Base-by-base conservation (phyloP, 2,113 vertebrate genomes). In the Siphamia tubifer region DNA sequence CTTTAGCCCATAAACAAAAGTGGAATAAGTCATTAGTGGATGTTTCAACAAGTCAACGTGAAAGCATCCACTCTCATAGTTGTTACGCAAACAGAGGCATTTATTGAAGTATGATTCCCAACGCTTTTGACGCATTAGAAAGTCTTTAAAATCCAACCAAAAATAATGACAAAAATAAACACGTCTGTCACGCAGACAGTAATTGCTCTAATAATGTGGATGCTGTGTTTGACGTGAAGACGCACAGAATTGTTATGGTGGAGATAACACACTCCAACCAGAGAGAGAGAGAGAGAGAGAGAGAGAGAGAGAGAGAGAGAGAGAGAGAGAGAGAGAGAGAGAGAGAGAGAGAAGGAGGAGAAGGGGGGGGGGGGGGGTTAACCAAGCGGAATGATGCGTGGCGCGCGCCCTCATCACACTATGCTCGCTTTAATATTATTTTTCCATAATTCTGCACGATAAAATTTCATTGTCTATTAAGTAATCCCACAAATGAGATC, bases 401-500 rank as follows among this genome's bases (percentile, higher is more conserved):
- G 93, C 91, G 90, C 90, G 92, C 89, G 93, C 92, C 94, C 92
- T 88, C 85, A 68, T 87, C 90, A 87, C 92, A 94, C 88, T 87
- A 79, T 62, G 90, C 90, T 77, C 87, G 74, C 89, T 92, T 88
- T 91, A 89, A 92, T 94, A 94, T 95, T 94, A 94, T 96, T 96
- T 95, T 95, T 94, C 93, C 90, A 94, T 95, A 95, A 97, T 95
- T 96, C 94, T 95, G 91, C 93, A 92, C 83, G 94, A 96, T 98
- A 96, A 96, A 96, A 96, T 96, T 94, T 96, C 95, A 95, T 95
- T 94, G 94, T 94, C 94, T 94, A 95, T 96, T 92, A 95, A 96
- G 94, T 98, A 98, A 98, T 98, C 96, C 95, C 91, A 88, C 87
- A 95, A 98, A 96, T 92, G 94, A 98, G 95, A 93, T 84, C 91